Percentiles rank a stretch among this genome's conserved stretches.
Evolutionary conservation across 35 echinoderm and acorn worm genomes (phyloP).

Genomic region (Nesometra sesokonis): DNA sequence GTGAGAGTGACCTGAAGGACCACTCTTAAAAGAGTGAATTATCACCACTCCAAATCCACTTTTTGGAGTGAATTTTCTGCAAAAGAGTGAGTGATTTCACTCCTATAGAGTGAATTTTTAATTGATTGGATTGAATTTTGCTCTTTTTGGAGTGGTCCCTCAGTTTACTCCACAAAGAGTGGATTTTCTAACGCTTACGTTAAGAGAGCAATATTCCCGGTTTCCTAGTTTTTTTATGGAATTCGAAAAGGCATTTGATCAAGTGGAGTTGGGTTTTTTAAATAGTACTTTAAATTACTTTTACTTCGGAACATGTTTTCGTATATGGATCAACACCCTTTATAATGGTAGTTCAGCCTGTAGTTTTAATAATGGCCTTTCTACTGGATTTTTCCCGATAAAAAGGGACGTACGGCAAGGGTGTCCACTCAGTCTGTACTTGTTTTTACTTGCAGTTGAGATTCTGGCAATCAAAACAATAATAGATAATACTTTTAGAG

Average conservation of each 20-base stretch:
- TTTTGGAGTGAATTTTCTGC: too few relatives aligned
- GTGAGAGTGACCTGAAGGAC: too few relatives aligned
- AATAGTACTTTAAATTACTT: neutral
- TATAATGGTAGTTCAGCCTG: slow-evolving; percentile 4
- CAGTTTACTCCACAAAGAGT: too few relatives aligned
- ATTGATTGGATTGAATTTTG: too few relatives aligned
- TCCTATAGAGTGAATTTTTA: too few relatives aligned
- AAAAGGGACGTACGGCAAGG: slow-evolving; percentile 20
- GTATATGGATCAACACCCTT: neutral
- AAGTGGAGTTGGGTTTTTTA: slow-evolving; percentile 9
- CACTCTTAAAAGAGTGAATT: too few relatives aligned
- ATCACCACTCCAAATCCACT: too few relatives aligned
- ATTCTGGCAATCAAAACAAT: neutral
- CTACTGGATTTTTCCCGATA: slow-evolving; percentile 11
- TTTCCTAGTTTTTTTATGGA: neutral
- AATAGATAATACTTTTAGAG: neutral
- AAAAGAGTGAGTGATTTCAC: too few relatives aligned
- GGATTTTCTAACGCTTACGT: too few relatives aligned
- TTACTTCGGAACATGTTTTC: slow-evolving; percentile 1
- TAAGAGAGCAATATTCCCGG: too few relatives aligned
- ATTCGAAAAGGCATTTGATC: slow-evolving; percentile 23
- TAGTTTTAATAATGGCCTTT: slow-evolving; percentile 3
- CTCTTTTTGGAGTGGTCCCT: too few relatives aligned
- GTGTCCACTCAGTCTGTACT: slow-evolving; percentile 13
- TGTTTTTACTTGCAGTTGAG: neutral